Evolutionary conservation across 2,888 invertebrate genomes (phyloP), one percentile per base, ranked within the genome.

Genomic region (Latrodectus elegans): DNA sequence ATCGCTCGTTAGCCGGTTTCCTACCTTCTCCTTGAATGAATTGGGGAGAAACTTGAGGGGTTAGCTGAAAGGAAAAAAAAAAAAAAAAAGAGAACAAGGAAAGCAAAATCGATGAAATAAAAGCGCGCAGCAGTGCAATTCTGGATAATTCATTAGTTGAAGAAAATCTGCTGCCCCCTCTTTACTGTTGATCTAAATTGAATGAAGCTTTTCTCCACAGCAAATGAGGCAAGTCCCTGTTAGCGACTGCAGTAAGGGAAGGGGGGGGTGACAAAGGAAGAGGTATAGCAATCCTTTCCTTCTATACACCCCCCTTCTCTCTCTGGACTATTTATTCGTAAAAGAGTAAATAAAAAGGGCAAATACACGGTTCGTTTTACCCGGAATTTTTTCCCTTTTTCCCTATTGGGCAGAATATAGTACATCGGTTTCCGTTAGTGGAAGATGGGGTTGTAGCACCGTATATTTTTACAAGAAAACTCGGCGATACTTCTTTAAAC

Each of bases 111-210:
- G 77, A 80, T 15, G 10, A 82, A 82, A 70, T 60, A n/a, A 75
- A 67, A 74, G 17, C 51, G 17, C 15, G 26, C 14, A 52, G 53
- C 51, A 79, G 55, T 49, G 78, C 79, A 73, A 80, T 80, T 81
- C 75, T 26, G 76, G 86, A 86, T 80, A 80, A 86, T 86, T 86
- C 85, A 86, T 86, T 86, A 86, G 86, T 75, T 76, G 76, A 70
- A 17, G 71, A 71, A 86, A 86, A 86, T 80, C 80, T 75, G 80
- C 80, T 76, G 22, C 22, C 22, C 22, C 72, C 76, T 64, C 71
- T 55, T 15, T 26, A 70, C 79, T 86, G 80, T 81, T 86, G 86
- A 81, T 86, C 80, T 78, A 80, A 86, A 86, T 86, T 80, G 86
- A 86, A 81, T 86, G 86, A 76, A 86, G 76, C 76, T 53, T 71